These are phyloP conservation scores for Neosalanx taihuensis DNA, from an alignment of 2,797 vertebrate species.

Conservation along the genomic window DNA sequence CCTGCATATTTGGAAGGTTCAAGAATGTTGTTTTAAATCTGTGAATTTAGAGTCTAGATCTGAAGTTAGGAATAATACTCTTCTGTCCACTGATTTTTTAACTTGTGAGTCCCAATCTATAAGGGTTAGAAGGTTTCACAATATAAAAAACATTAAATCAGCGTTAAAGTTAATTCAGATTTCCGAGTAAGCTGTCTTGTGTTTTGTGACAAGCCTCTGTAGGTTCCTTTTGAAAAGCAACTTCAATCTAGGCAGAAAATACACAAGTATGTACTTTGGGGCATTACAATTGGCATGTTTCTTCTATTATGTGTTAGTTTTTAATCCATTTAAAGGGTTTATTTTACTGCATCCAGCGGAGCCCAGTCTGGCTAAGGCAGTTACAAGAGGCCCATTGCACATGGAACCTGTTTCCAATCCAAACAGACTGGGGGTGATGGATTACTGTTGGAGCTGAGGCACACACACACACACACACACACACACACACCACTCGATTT, in stretches of 20 bases:
- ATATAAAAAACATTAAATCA: background rate
- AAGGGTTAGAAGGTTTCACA: background rate
- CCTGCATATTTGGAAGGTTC: conserved; percentile 53
- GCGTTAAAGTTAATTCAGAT: background rate
- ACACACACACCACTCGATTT: conserved; percentile 21
- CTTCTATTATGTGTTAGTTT: conserved; percentile 65
- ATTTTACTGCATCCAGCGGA: conserved; percentile 37
- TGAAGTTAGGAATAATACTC: conserved; percentile 41
- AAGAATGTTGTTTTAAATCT: conserved; percentile 52
- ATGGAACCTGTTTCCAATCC: conserved; percentile 73
- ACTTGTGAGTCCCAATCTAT: background rate
- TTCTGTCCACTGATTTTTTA: conserved; percentile 25
- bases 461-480: conserved; percentile 29
- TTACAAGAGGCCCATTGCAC: conserved; percentile 59
- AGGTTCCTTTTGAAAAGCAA: background rate
- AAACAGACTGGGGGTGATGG: conserved; percentile 70
- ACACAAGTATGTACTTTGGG: background rate
- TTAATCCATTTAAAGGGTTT: conserved; percentile 56
- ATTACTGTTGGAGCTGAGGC: conserved; percentile 63
- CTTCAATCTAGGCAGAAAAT: conserved; percentile 1
- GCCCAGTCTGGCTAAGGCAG: conserved; percentile 31
- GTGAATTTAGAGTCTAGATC: conserved; percentile 47
- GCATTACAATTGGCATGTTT: conserved; percentile 45
- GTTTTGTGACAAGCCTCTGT: background rate
- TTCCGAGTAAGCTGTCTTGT: background rate